Evolutionary conservation across 1,140 invertebrate genomes (phyloP).

Genomic region (Drosophila pallidifrons): DNA sequence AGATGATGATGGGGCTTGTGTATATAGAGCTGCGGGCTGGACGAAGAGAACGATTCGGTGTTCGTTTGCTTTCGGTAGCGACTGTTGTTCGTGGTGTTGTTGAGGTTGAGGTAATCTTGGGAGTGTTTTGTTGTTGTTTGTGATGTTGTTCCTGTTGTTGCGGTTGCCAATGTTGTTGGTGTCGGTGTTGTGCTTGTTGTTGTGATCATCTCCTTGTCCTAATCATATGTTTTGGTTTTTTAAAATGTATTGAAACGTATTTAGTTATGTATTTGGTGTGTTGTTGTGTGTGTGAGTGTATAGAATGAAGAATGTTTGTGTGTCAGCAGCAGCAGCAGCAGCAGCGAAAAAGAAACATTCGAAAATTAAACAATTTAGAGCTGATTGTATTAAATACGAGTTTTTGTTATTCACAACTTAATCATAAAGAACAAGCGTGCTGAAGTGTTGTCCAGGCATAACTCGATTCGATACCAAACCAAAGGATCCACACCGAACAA

Average conservation of each 20-base stretch:
- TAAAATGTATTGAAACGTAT: slow-evolving; percentile 61
- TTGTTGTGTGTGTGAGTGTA: slow-evolving; percentile 25
- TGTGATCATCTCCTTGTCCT: slow-evolving; percentile 70
- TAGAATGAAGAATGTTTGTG: slow-evolving; percentile 5
- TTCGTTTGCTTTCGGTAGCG: slow-evolving; percentile 79
- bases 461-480: slow-evolving; percentile 34
- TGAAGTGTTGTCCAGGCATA: slow-evolving; percentile 22
- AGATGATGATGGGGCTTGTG: slow-evolving; percentile 76
- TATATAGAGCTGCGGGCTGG: slow-evolving; percentile 78
- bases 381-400: slow-evolving; percentile 36
- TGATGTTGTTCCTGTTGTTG: slow-evolving; percentile 47
- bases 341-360: slow-evolving; percentile 39
- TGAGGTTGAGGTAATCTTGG: slow-evolving; percentile 67
- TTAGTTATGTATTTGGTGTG: slow-evolving; percentile 29
- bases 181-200: slow-evolving; percentile 33
- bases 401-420: slow-evolving; percentile 60
- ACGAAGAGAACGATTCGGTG: slow-evolving; percentile 79
- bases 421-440: slow-evolving; percentile 59
- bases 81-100: slow-evolving; percentile 66
- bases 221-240: slow-evolving; percentile 42
- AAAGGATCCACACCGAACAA: slow-evolving; percentile 21
- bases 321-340: slow-evolving; percentile 29
- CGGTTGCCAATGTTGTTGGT: slow-evolving; percentile 14
- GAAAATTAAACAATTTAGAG: slow-evolving; percentile 52
- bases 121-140: slow-evolving; percentile 71